Conservation (phyloP, 2,888 invertebrate species). For the Drosophila mimetica region DNA sequence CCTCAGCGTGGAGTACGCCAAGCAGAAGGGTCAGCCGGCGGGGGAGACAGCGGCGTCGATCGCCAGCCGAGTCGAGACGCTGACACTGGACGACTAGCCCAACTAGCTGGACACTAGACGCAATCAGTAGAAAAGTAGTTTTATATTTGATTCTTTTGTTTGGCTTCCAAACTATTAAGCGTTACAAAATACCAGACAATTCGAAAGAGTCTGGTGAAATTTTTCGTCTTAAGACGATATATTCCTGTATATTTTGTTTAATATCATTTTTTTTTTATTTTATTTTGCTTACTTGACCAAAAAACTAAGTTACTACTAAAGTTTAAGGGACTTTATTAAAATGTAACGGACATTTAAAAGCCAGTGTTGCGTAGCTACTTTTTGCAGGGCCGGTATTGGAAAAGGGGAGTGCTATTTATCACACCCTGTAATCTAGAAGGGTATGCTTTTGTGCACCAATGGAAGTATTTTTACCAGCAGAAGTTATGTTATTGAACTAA, state of each 20-base stretch:
- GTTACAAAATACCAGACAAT: not conserved
- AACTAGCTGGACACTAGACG: not conserved
- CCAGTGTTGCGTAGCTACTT: not conserved
- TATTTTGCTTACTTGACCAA: not conserved
- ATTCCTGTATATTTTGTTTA: constrained; percentile 9
- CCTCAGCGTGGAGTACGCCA: constrained; percentile 81
- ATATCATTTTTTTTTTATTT: not conserved
- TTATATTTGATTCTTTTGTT: no score
- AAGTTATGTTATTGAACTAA: no score
- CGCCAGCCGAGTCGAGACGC: constrained; percentile 22
- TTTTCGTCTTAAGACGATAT: not conserved
- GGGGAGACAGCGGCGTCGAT: constrained; percentile 15
- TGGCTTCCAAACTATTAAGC: not conserved
- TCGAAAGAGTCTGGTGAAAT: no score
- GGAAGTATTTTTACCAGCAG: no score
- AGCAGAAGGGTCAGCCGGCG: constrained; percentile 33
- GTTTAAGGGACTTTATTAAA: not conserved
- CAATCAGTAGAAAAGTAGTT: no score
- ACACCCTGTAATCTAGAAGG: not conserved
- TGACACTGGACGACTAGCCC: constrained; percentile 32
- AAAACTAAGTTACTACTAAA: not conserved
- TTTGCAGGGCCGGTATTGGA: not conserved
- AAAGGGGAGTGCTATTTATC: not conserved
- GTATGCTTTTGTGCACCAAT: not conserved
- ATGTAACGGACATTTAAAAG: not conserved